phyloP scores from a whole-genome alignment of 2,888 invertebrate genomes.

The Himalopsyche tibetana region DNA sequence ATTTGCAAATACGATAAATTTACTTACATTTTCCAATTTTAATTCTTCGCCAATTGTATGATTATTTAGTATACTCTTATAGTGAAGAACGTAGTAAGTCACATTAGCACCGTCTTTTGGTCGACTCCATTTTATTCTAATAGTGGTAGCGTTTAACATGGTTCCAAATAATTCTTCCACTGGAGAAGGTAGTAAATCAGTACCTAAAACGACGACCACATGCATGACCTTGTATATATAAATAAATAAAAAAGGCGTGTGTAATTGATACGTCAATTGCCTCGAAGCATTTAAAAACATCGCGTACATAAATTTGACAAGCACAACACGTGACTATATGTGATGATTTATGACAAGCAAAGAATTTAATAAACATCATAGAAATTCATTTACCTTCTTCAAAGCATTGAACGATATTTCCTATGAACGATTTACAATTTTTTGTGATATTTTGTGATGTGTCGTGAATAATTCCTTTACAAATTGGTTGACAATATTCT shows the following conservation, averaged over 20 bases:
- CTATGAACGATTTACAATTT: constrained; percentile 87
- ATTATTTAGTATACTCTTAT: constrained; percentile 85
- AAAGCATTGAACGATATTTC: constrained; percentile 90
- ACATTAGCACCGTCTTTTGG: constrained; percentile 81
- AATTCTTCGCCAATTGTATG: constrained; percentile 83
- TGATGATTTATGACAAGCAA: constrained; percentile 59
- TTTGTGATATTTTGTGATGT: constrained; percentile 79
- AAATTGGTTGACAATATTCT: constrained; percentile 82
- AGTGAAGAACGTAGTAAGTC: constrained; percentile 84
- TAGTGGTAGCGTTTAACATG: constrained; percentile 78
- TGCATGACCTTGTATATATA: not conserved
- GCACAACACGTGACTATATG: not conserved
- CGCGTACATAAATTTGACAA: not conserved
- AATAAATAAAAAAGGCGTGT: not conserved
- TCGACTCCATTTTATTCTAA: constrained; percentile 83
- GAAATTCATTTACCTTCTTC: constrained; percentile 82
- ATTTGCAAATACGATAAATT: too few species aligned
- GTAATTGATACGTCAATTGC: not conserved
- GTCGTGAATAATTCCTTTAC: constrained; percentile 82
- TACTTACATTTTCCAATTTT: constrained; percentile 82
- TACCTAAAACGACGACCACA: constrained; percentile 75
- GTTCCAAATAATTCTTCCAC: constrained; percentile 85
- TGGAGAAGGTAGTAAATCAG: constrained; percentile 85
- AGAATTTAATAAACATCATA: constrained; percentile 43
- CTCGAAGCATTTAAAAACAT: not conserved